Evolutionary conservation across 2,797 vertebrate genomes (phyloP).

Genomic region (Phrynocephalus vlangalii): DNA sequence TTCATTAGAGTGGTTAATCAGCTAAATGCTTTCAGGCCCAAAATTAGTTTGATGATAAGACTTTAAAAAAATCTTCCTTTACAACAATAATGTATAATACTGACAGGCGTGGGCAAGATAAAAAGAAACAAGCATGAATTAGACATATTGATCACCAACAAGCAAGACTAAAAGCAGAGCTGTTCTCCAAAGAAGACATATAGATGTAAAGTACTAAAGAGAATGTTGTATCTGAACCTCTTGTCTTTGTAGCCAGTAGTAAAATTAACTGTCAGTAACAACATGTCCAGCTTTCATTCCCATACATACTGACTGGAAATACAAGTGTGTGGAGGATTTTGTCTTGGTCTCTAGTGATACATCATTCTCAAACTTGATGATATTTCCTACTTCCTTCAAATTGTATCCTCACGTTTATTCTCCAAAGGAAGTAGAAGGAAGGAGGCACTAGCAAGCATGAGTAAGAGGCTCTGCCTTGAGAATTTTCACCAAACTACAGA

Average conservation of each 20-base stretch:
- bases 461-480: conserved; percentile 14
- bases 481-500: conserved; percentile 22
- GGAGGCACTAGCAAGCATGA: conserved; percentile 28
- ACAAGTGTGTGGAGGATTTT: too few relatives aligned
- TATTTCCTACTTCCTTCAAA: too few relatives aligned
- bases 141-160: not conserved
- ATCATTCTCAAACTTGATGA: too few relatives aligned
- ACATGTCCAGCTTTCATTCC: not conserved
- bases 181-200: too few relatives aligned
- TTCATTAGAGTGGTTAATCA: conserved; percentile 33
- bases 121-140: not conserved
- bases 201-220: not conserved
- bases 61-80: not conserved
- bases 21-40: conserved; percentile 21
- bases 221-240: not conserved
- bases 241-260: not conserved
- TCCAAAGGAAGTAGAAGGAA: conserved; percentile 47
- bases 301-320: too few relatives aligned
- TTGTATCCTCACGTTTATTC: not conserved
- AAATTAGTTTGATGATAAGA: conserved; percentile 3
- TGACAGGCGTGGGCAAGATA: not conserved
- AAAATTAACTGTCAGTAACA: not conserved
- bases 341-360: too few relatives aligned
- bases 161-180: not conserved
- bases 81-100: not conserved